These are phyloP conservation scores for Microhierax caerulescens DNA, from an alignment of 2,797 vertebrate genomes.

Conservation along the genomic window DNA sequence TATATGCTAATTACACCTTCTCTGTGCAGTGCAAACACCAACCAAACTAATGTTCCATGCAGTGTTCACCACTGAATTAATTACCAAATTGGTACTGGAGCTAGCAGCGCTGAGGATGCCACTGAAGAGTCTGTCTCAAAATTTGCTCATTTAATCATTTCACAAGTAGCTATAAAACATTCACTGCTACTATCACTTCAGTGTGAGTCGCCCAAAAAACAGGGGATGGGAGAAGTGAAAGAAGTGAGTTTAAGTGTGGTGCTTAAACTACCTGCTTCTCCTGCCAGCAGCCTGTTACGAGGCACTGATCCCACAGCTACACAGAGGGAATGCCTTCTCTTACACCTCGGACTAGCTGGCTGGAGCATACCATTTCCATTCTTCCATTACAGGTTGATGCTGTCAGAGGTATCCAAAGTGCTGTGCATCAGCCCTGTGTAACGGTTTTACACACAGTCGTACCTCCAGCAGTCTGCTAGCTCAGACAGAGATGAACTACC, in stretches of 20 bases:
- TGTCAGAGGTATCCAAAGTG: neutral
- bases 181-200: neutral
- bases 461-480: neutral
- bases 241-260: neutral
- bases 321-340: neutral
- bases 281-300: neutral
- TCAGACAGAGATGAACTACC: neutral
- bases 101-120: neutral
- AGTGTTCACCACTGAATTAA: neutral
- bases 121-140: neutral
- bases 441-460: neutral
- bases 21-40: neutral
- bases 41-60: neutral
- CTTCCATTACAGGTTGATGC: neutral
- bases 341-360: neutral
- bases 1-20: neutral
- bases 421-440: neutral
- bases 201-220: neutral
- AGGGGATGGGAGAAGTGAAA: neutral
- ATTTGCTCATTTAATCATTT: neutral
- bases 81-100: neutral
- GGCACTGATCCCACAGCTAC: neutral
- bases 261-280: neutral
- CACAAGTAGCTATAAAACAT: neutral
- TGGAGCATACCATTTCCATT: fast-evolving